phyloP scores from a whole-genome alignment of 2,797 vertebrate genomes.

The Galaxias olidus region DNA sequence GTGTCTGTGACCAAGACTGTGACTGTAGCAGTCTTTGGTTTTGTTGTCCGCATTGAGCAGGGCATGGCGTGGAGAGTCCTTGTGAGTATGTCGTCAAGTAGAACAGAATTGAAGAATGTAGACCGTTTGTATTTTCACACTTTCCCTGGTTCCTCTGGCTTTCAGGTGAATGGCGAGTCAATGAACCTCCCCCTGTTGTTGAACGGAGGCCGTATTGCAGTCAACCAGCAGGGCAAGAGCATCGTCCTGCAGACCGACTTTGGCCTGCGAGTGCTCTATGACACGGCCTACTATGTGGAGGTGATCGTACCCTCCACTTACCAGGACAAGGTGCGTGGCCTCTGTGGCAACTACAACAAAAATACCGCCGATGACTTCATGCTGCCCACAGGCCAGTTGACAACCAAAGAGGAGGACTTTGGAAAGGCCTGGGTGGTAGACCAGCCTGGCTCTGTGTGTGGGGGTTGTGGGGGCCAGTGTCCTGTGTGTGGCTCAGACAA shows the following conservation, averaged over 20 bases:
- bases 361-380: slow-evolving; percentile 68
- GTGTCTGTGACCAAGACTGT: slow-evolving; percentile 66
- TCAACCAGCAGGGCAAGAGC: slow-evolving; percentile 74
- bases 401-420: slow-evolving; percentile 54
- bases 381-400: slow-evolving; percentile 49
- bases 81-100: slow-evolving; percentile 61
- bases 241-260: slow-evolving; percentile 66
- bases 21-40: slow-evolving; percentile 58
- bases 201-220: slow-evolving; percentile 51
- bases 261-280: slow-evolving; percentile 77
- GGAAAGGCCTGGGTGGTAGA: slow-evolving; percentile 71
- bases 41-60: slow-evolving; percentile 61
- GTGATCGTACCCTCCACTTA: slow-evolving; percentile 71
- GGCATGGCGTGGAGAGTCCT: slow-evolving; percentile 58
- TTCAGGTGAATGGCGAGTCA: slow-evolving; percentile 74
- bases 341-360: slow-evolving; percentile 81
- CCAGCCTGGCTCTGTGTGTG: slow-evolving; percentile 49
- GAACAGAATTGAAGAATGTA: too few relatives aligned
- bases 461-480: slow-evolving; percentile 60
- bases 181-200: slow-evolving; percentile 71
- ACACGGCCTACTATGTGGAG: slow-evolving; percentile 71
- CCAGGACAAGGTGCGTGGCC: slow-evolving; percentile 69
- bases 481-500: slow-evolving; percentile 37
- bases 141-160: not conserved
- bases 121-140: not conserved